Evolutionary conservation across 2,797 vertebrate genomes (phyloP), one percentile per base, ranked within the genome.

Genomic region (Orestias chungarensis): DNA sequence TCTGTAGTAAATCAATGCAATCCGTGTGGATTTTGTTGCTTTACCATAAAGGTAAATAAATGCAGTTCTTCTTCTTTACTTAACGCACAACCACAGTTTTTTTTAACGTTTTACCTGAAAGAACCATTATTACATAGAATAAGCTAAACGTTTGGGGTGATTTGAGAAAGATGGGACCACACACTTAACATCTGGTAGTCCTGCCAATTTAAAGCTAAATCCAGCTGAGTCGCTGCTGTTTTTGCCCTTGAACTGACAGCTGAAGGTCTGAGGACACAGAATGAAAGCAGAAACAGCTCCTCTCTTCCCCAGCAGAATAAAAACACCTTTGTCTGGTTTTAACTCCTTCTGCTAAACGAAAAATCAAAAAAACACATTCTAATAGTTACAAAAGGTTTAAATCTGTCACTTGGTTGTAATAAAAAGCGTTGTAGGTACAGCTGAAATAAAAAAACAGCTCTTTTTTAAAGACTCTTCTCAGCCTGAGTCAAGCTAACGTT

Each of bases 161-260:
- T 31, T 20, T 6, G 23, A 6, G 14, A 11, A 31, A 43, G 64
- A 14, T 9, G 23, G 27, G 27, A 3, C 18, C 12, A n/a, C 47
- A 67, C 66, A 23, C 42, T 27, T 12, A 25, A 18, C 3, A 40
- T 50, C 10, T 29, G 35, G 15, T 40, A 23, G 6, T 7, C 5
- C 11, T n/a, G 42, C 57, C 50, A 68, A 68, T 38, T 27, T 54
- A 43, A 66, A 78, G 27, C 35, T 50, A 40, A 3, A 20, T 47
- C 6, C 64, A 49, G 69, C 61, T 73, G 79, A 65, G 6, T 46
- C 17, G 25, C 5, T 27, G 11, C 5, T 3, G 38, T 55, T 20
- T 74, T 68, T 71, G 76, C 52, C 83, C 83, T 84, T 84, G 74
- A 73, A n/a, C 1, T 50, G 68, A 70, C 62, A 59, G 2, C 27